Base-by-base conservation (phyloP, 1,140 invertebrate genomes). In the Oreohelix idahoensis region DNA sequence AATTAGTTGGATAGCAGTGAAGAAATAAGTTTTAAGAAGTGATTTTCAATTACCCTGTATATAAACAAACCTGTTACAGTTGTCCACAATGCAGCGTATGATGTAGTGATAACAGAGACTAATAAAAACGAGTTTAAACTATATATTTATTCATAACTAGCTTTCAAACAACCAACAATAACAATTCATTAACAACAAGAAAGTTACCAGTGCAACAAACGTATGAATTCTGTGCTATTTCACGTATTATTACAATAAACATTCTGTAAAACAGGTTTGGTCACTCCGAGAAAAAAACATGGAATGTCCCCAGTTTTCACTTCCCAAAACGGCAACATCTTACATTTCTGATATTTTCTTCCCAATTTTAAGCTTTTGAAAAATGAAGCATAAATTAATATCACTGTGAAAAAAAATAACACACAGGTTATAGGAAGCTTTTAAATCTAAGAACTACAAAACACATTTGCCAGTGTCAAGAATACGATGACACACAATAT, bases 61-160 rank as follows among this genome's bases (percentile, higher is more conserved):
- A n/a, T n/a, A n/a, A n/a, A n/a, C n/a, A n/a, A n/a, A n/a, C n/a
- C n/a, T n/a, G n/a, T n/a, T n/a, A n/a, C n/a, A n/a, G n/a, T n/a
- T n/a, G n/a, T n/a, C n/a, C n/a, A n/a, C n/a, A n/a, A n/a, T n/a
- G n/a, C n/a, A n/a, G n/a, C n/a, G n/a, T n/a, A n/a, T n/a, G n/a
- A n/a, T n/a, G n/a, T n/a, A n/a, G n/a, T 45, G 5, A 45, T 45
- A 45, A 45, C 42, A 45, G 42, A 45, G 42, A 45, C 42, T 8
- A 45, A 45, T 15, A 45, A 8, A 15, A 45, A 45, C 15, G 42
- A 42, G 0, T 39, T 35, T 42, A 39, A 26, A 51, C 39, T 29
- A 66, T 66, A 77, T 66, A 53, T 71, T 58, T 45, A 66, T 66
- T 66, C 32, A 32, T 32, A 66, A 66, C 29, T 66, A 66, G 63